These are phyloP conservation scores for Glossophaga mutica DNA, from an alignment of 2,797 vertebrate species.

Conservation along the genomic window DNA sequence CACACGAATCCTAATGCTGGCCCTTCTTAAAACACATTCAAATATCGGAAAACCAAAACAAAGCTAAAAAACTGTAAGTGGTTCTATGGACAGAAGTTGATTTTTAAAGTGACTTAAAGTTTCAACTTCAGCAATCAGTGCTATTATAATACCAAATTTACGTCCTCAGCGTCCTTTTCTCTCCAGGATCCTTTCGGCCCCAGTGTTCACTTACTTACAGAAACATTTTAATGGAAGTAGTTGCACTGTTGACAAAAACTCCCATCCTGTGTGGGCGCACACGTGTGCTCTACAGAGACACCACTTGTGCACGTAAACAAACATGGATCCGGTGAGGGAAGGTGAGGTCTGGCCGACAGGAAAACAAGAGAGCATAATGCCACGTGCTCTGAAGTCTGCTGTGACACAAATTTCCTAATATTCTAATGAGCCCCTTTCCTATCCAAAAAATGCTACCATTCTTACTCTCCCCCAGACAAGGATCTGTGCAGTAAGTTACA, in stretches of 20 bases:
- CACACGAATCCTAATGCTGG: neutral
- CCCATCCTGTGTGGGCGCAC: neutral
- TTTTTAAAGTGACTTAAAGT: neutral
- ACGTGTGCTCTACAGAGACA: neutral
- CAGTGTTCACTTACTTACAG: neutral
- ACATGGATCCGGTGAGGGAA: neutral
- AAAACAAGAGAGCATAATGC: neutral
- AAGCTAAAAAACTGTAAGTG: neutral
- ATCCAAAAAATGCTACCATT: neutral
- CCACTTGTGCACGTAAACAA: neutral
- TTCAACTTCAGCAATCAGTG: neutral
- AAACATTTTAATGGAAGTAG: constrained; percentile 36
- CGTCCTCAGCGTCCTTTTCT: neutral
- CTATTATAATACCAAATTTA: neutral
- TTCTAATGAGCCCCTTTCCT: neutral
- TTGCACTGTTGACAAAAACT: neutral
- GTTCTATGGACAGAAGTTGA: neutral
- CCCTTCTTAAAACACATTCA: neutral
- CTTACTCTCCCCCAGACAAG: neutral
- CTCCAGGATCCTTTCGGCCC: neutral
- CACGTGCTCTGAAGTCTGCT: neutral
- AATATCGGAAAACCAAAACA: constrained; percentile 1
- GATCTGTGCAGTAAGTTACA: neutral
- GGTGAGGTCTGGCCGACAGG: neutral
- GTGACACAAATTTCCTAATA: neutral